Percentiles rank a stretch among this genome's conserved stretches.
Conservation (phyloP, 2,797 vertebrate genomes). For the Orestias chungarensis region DNA sequence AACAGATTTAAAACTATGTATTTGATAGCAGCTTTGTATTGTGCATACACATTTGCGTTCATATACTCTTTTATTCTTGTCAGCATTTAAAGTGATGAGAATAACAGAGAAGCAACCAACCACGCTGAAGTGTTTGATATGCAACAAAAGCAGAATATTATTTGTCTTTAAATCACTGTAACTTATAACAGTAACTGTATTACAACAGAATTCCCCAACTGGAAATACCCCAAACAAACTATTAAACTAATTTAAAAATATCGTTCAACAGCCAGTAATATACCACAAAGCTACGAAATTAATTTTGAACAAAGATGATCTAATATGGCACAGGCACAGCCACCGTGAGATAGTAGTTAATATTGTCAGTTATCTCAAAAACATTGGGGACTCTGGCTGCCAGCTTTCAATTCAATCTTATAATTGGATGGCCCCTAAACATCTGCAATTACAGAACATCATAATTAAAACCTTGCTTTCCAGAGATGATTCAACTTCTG, state of each 20-base stretch:
- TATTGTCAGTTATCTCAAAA: constrained; percentile 60
- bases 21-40: too few relatives aligned
- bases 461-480: constrained; percentile 73
- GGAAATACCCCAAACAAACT: not conserved
- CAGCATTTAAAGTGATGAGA: too few relatives aligned
- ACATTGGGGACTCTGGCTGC: constrained; percentile 47
- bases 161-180: not conserved
- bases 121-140: not conserved
- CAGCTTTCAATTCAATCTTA: constrained; percentile 56
- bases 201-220: not conserved
- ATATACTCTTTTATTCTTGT: too few relatives aligned
- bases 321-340: constrained; percentile 55
- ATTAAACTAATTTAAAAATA: not conserved
- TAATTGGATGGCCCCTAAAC: constrained; percentile 68
- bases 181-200: not conserved
- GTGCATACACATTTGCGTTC: too few relatives aligned
- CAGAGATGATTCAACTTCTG: constrained; percentile 66
- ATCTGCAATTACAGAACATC: constrained; percentile 74
- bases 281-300: constrained; percentile 30
- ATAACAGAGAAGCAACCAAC: not conserved
- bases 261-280: not conserved
- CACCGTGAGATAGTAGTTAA: constrained; percentile 52
- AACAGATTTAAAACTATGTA: too few relatives aligned
- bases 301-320: constrained; percentile 60
- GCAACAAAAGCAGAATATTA: too few relatives aligned